Percentiles rank a stretch among this genome's conserved stretches.
These are phyloP conservation scores for Rhea pennata DNA, from an alignment of 2,113 vertebrate genomes.

Conservation along the genomic window DNA sequence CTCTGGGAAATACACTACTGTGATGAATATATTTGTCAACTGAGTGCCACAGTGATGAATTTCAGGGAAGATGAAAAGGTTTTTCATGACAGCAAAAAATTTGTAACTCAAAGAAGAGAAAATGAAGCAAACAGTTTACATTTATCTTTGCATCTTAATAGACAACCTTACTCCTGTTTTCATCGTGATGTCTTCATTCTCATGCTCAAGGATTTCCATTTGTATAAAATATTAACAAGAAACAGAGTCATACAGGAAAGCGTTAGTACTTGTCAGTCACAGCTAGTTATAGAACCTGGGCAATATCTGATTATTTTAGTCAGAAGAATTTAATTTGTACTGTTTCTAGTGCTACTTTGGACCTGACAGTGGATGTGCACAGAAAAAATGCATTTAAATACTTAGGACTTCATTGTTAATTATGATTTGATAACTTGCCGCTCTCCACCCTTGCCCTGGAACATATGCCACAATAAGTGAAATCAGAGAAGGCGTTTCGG, in stretches of 20 bases:
- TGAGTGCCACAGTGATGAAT: background rate
- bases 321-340: background rate
- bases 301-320: background rate
- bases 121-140: constrained; percentile 63
- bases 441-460: background rate
- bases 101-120: constrained; percentile 65
- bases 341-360: background rate
- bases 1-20: constrained; percentile 52
- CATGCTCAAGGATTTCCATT: constrained; percentile 38
- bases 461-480: background rate
- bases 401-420: constrained; percentile 10
- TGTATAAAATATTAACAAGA: constrained; percentile 52
- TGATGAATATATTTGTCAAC: constrained; percentile 70
- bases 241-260: background rate
- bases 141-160: constrained; percentile 63
- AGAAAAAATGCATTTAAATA: background rate
- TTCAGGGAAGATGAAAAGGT: constrained; percentile 70
- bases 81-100: constrained; percentile 59
- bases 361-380: background rate
- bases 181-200: constrained; percentile 46
- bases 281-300: background rate
- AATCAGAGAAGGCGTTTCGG: background rate
- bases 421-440: background rate
- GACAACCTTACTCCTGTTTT: constrained; percentile 64
- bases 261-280: background rate